A percentile compares a stretch with the other conserved stretches of the same genome.
Conservation (phyloP, 2,888 invertebrate genomes). For the Orthosia incerta region DNA sequence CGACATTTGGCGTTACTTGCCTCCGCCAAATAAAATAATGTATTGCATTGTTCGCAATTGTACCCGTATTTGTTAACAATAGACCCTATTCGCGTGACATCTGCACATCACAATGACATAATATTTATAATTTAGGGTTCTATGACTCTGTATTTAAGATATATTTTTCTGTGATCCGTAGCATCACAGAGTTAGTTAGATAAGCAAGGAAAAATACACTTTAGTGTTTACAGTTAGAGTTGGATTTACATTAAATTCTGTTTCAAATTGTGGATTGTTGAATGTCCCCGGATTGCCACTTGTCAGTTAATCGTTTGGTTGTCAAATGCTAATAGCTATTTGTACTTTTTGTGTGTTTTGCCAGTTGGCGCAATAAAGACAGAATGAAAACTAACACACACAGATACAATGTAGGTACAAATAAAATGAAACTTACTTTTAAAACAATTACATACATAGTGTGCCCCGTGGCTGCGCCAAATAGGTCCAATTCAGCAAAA, state of each 20-base stretch:
- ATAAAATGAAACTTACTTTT: too few species aligned
- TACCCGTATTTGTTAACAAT: slow-evolving; percentile 89
- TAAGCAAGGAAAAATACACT: slow-evolving; percentile 19
- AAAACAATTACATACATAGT: too few species aligned
- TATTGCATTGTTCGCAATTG: slow-evolving; percentile 86
- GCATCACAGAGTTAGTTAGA: not conserved
- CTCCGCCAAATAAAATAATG: slow-evolving; percentile 85
- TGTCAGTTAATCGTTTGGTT: slow-evolving; percentile 79
- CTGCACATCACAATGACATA: slow-evolving; percentile 63
- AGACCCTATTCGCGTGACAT: slow-evolving; percentile 83
- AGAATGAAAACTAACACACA: too few species aligned
- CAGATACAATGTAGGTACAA: too few species aligned
- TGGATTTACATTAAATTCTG: slow-evolving; percentile 46
- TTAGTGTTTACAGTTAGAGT: slow-evolving; percentile 20
- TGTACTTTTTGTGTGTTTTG: slow-evolving; percentile 81
- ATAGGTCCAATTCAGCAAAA: too few species aligned
- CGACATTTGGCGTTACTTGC: slow-evolving; percentile 87
- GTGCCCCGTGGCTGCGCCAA: too few species aligned
- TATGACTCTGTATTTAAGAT: slow-evolving; percentile 42
- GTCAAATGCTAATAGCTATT: slow-evolving; percentile 79
- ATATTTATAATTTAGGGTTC: slow-evolving; percentile 39
- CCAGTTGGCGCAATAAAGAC: slow-evolving; percentile 79
- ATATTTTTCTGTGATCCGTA: slow-evolving; percentile 45
- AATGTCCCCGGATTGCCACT: slow-evolving; percentile 81
- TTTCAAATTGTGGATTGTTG: slow-evolving; percentile 71